Percentiles rank a stretch among this genome's conserved stretches.
Conservation (phyloP, 1,140 invertebrate genomes). For the Sminthurinus signatus region DNA sequence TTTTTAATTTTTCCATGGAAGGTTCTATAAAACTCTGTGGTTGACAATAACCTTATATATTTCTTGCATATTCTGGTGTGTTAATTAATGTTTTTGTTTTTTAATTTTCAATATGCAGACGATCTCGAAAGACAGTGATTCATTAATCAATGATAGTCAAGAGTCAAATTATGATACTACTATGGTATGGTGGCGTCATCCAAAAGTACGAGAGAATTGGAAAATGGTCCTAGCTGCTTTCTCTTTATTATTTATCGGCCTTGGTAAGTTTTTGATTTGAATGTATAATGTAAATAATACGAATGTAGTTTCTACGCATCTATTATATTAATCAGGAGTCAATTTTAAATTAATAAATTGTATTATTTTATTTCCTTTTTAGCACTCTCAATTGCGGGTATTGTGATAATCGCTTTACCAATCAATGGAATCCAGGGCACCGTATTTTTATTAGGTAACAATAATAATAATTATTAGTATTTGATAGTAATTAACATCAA, state of each 20-base stretch:
- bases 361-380: slow-evolving; percentile 35
- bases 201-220: slow-evolving; percentile 77
- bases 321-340: background rate
- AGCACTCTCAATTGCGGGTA: slow-evolving; percentile 61
- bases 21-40: too few relatives aligned
- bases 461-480: too few relatives aligned
- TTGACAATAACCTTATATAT: too few relatives aligned
- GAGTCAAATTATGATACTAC: slow-evolving; percentile 49
- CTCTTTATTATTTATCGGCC: slow-evolving; percentile 64
- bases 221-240: slow-evolving; percentile 72
- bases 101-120: slow-evolving; percentile 55
- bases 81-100: too few relatives aligned
- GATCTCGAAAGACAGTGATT: slow-evolving; percentile 68
- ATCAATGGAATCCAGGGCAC: slow-evolving; percentile 65
- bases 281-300: background rate
- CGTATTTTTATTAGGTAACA: too few relatives aligned
- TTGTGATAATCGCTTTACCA: slow-evolving; percentile 57
- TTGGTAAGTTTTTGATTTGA: slow-evolving; percentile 49
- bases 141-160: slow-evolving; percentile 57
- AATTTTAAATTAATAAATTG: background rate
- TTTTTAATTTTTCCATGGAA: too few relatives aligned
- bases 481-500: too few relatives aligned
- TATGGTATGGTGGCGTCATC: slow-evolving; percentile 68
- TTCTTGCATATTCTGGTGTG: too few relatives aligned
- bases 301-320: background rate